A percentile compares a stretch with the other conserved stretches of the same genome.
Conservation (phyloP, 1,140 invertebrate genomes). For the Centruroides vittatus region DNA sequence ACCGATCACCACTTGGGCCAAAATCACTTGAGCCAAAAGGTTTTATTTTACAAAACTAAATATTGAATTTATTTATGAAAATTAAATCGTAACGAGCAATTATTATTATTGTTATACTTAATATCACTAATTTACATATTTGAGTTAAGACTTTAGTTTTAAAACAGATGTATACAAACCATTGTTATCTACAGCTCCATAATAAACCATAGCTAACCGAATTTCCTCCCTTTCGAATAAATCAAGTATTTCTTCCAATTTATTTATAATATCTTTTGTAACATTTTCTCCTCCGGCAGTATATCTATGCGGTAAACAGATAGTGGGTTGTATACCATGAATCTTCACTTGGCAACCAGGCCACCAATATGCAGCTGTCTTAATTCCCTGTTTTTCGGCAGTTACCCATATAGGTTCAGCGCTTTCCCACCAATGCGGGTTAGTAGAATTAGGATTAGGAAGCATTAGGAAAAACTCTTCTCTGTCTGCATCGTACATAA, state of each 20-base stretch:
- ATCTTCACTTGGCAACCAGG: slow-evolving; percentile 25
- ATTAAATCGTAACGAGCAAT: too few relatives aligned
- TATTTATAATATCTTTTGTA: slow-evolving; percentile 5
- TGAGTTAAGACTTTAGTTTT: too few relatives aligned
- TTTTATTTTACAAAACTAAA: too few relatives aligned
- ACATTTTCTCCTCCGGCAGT: not conserved
- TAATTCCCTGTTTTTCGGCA: slow-evolving; percentile 21
- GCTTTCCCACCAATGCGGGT: slow-evolving; percentile 24
- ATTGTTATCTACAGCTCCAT: slow-evolving; percentile 7
- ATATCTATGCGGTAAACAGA: slow-evolving; percentile 15
- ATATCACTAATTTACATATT: too few relatives aligned
- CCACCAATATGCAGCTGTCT: slow-evolving; percentile 24
- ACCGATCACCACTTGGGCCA: too few relatives aligned
- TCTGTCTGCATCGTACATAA: slow-evolving; percentile 21
- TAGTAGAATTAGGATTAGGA: slow-evolving; percentile 15
- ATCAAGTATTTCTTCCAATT: slow-evolving; percentile 12
- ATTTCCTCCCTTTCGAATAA: slow-evolving; percentile 9
- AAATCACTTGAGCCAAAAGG: too few relatives aligned
- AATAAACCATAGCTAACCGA: slow-evolving; percentile 12
- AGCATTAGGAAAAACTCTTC: slow-evolving; percentile 21
- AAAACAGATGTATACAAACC: slow-evolving; percentile 1
- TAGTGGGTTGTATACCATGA: slow-evolving; percentile 18
- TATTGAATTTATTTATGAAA: too few relatives aligned
- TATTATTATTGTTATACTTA: too few relatives aligned
- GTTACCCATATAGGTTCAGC: slow-evolving; percentile 26